Base-by-base conservation (phyloP, 1,140 invertebrate species). In the Andrena cerasifolii region DNA sequence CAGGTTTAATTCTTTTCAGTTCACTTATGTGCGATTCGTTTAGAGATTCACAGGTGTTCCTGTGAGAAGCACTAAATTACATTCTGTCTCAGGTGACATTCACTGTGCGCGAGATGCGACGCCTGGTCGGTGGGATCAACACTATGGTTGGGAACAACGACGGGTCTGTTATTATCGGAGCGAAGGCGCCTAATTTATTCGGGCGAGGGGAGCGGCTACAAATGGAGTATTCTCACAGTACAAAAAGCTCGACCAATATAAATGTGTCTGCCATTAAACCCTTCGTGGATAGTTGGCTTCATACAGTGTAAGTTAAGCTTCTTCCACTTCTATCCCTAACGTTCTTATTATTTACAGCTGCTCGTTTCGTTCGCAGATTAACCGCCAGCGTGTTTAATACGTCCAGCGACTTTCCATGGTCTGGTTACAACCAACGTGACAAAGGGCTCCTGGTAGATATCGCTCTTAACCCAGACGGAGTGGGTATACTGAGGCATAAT, bases 131-230 rank as follows among this genome's bases (percentile, higher is more conserved):
- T 14, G 96, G 96, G n/a, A 93, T 98, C 47, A 96, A 95, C 81
- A 97, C 97, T 0, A 94, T 95, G 76, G 95, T 98, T 68, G 97
- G 96, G 33, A 96, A 97, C 82, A 98, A 98, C 90, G 97, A 98
- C 90, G 97, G 96, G 10, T 96, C 96, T 33, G 83, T 98, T 43
- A 93, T 96, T 14, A 91, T 97, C 24, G 95, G 95, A 45, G 89
- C 95, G 14, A 94, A 94, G 85, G 91, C 96, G 67, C 97, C 97
- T 0, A 99, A 98, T 93, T 89, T 97, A 45, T 93, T 95, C 83
- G 98, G 97, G 2, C 92, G 97, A 84, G 98, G 96, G 5, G 97
- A 98, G 93, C 93, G 94, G 36, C 79, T 98, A 8, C 94, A 95
- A 83, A 92, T 95, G 10, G 97, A 98, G 88, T 98, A 97, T 90